These are phyloP conservation scores for Hyppa rectilinea DNA, from an alignment of 2,888 invertebrate genomes.

Conservation along the genomic window DNA sequence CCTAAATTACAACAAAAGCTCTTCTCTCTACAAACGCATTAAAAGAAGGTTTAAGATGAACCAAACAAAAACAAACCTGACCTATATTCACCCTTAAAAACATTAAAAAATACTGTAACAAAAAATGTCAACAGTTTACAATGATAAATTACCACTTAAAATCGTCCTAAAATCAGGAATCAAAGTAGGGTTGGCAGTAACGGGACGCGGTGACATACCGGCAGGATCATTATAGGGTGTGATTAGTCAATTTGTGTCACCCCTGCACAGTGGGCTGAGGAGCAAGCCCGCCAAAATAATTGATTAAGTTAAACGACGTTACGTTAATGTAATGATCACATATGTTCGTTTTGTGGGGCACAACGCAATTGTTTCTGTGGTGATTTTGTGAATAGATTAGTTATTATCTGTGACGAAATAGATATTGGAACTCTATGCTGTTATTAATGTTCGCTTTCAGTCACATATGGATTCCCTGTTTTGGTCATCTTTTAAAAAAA, in stretches of 20 bases:
- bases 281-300: slow-evolving; percentile 79
- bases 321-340: slow-evolving; percentile 87
- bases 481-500: background rate
- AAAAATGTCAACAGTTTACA: slow-evolving; percentile 80
- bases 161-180: slow-evolving; percentile 77
- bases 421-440: background rate
- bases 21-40: background rate
- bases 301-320: slow-evolving; percentile 88
- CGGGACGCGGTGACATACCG: slow-evolving; percentile 70
- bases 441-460: background rate
- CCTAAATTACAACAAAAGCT: too few relatives aligned
- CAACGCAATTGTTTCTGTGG: slow-evolving; percentile 68
- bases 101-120: slow-evolving; percentile 52
- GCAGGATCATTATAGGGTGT: slow-evolving; percentile 81
- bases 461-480: background rate
- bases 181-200: slow-evolving; percentile 79
- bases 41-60: background rate
- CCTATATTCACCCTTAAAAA: slow-evolving; percentile 54
- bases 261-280: slow-evolving; percentile 71
- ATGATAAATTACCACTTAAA: slow-evolving; percentile 81
- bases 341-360: slow-evolving; percentile 80
- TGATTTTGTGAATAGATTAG: slow-evolving; percentile 70
- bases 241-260: slow-evolving; percentile 85
- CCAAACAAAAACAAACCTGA: slow-evolving; percentile 35
- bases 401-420: slow-evolving; percentile 39